A percentile compares a stretch with the other conserved stretches of the same genome.
phyloP scores from a whole-genome alignment of 2,888 invertebrate species.

The Heliconius aoede region DNA sequence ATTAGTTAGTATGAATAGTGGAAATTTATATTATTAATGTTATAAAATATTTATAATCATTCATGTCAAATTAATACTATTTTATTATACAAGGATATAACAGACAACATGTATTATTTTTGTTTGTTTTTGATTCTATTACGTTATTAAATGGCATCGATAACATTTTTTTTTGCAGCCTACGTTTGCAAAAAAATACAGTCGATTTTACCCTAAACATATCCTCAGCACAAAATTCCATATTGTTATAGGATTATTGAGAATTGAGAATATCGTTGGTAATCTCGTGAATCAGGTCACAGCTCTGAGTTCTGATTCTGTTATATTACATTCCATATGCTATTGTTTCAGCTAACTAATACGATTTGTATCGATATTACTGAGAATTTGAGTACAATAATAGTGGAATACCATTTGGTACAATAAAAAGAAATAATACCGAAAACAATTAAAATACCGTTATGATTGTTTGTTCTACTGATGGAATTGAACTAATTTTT shows the following conservation, averaged over 20 bases:
- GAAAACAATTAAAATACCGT: neutral
- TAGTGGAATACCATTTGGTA: neutral
- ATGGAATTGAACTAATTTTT: too few species aligned
- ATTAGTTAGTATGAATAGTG: too few species aligned
- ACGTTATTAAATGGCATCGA: too few species aligned
- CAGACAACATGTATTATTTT: too few species aligned
- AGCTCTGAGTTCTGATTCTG: neutral
- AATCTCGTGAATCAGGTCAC: conserved; percentile 13
- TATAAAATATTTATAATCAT: too few species aligned
- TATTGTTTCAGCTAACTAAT: neutral
- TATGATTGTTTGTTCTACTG: neutral
- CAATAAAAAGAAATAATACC: neutral
- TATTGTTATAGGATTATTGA: neutral
- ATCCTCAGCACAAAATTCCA: neutral
- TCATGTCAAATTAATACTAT: too few species aligned
- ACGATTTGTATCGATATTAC: neutral
- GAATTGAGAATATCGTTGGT: neutral
- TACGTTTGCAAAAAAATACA: neutral
- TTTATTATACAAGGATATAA: too few species aligned
- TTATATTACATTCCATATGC: conserved; percentile 15
- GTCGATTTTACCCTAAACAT: neutral
- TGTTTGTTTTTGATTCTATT: too few species aligned
- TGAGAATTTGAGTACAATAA: neutral
- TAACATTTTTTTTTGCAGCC: too few species aligned
- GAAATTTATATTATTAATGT: too few species aligned